Evolutionary conservation across 2,888 invertebrate species (phyloP), one percentile per base, ranked within the genome.

Genomic region (Brenthis ino): DNA sequence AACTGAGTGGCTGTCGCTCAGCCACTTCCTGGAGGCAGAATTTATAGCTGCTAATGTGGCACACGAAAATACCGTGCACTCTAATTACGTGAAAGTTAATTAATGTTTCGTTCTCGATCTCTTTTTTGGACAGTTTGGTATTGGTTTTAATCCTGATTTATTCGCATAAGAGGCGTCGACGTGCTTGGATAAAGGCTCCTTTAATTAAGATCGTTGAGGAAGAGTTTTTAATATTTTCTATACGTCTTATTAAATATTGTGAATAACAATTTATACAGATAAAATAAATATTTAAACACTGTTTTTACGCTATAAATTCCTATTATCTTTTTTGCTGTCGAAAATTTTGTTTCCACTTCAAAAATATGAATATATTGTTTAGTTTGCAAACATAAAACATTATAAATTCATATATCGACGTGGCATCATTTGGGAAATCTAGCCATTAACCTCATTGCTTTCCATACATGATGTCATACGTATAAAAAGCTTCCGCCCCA

Each of bases 401-500:
- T 43, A 61, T 47, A 4, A 20, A 67, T 14, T 56, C 16, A 48
- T n/a, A 54, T 48, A 61, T 67, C 50, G 58, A 58, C 60, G n/a
- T 13, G 28, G 65, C 53, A 28, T 47, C 20, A 48, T 58, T 53
- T 58, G 24, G 58, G 16, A 16, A 16, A 50, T 43, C 51, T 43
- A 58, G 12, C 63, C 67, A 56, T 67, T 63, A 67, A 67, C 67
- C 67, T 48, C 61, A 57, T 53, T 67, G 16, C 54, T 43, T 56
- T 37, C 57, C 68, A 58, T 64, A 20, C 68, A 20, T 68, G 68
- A 63, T 68, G 64, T 64, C 66, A 68, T 67, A 67, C 48, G 47
- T 57, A 56, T 65, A 55, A 58, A 61, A 50, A 60, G 70, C 72
- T 70, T 67, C 67, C 73, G 86, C 74, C 77, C 85, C 75, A 80